These are phyloP conservation scores for Sebastes umbrosus DNA, from an alignment of 2,797 vertebrate genomes.

Conservation along the genomic window DNA sequence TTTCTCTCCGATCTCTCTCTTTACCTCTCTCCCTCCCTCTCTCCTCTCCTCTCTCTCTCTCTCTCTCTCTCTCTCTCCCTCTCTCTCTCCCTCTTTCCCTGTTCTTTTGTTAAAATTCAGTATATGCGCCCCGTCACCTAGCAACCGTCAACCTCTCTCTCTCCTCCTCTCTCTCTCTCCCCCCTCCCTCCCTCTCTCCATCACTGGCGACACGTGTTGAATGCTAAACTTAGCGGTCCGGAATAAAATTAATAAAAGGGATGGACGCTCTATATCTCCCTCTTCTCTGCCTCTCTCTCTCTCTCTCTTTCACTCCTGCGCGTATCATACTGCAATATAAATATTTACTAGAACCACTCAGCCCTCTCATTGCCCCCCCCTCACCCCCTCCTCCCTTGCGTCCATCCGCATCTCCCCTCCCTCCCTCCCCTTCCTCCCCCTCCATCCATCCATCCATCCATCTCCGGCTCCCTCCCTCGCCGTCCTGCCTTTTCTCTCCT, in stretches of 20 bases:
- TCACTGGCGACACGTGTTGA: conserved; percentile 89
- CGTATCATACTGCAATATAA: conserved; percentile 87
- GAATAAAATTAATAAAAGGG: conserved; percentile 85
- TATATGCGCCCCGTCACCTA: conserved; percentile 89
- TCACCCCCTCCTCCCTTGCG: neutral
- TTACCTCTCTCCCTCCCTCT: conserved; percentile 69
- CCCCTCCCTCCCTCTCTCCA: conserved; percentile 74
- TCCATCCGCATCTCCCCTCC: conserved; percentile 35
- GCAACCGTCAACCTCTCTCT: conserved; percentile 87
- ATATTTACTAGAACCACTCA: conserved; percentile 88
- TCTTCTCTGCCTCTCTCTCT: conserved; percentile 28
- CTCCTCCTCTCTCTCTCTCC: conserved; percentile 62
- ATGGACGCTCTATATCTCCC: conserved; percentile 72
- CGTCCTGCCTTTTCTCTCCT: conserved; percentile 53
- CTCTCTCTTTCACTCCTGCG: conserved; percentile 61
- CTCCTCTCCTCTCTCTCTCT: conserved; percentile 50
- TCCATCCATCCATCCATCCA: conserved; percentile 55
- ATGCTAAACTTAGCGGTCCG: conserved; percentile 89
- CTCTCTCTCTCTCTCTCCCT: neutral
- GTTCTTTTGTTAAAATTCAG: conserved; percentile 91
- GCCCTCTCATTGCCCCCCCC: conserved; percentile 72
- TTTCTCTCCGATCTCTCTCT: conserved; percentile 80
- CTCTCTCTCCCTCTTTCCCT: conserved; percentile 79
- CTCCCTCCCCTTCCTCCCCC: neutral
- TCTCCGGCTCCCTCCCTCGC: conserved; percentile 50